phyloP scores from a whole-genome alignment of 1,140 invertebrate species.

The honey bee (Apis mellifera) region Amel_HAv3.1 CM009937.2:2918001-2918500 shows the following conservation, averaged over 20 bases:
- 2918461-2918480: not conserved
- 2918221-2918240: not conserved
- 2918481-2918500: conserved; percentile 36
- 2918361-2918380: conserved; percentile 37
- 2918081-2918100: not conserved
- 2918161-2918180: not conserved
- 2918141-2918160: not conserved
- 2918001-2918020: conserved; percentile 18
- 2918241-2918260: not conserved
- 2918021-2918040: conserved; percentile 33
- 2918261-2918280: not conserved
- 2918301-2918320: not conserved
- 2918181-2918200: too few species aligned
- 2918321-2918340: not conserved
- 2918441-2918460: conserved; percentile 12
- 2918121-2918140: too few species aligned
- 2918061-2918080: conserved; percentile 37
- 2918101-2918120: too few species aligned
- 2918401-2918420: conserved; percentile 26
- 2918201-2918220: not conserved
- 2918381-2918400: not conserved
- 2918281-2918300: conserved; percentile 8
- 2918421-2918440: not conserved
- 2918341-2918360: not conserved
- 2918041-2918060: conserved; percentile 13